Evolutionary conservation across 2,888 invertebrate genomes (phyloP), one percentile per base, ranked within the genome.

Genomic region (Drosophila nr. perissopoda): DNA sequence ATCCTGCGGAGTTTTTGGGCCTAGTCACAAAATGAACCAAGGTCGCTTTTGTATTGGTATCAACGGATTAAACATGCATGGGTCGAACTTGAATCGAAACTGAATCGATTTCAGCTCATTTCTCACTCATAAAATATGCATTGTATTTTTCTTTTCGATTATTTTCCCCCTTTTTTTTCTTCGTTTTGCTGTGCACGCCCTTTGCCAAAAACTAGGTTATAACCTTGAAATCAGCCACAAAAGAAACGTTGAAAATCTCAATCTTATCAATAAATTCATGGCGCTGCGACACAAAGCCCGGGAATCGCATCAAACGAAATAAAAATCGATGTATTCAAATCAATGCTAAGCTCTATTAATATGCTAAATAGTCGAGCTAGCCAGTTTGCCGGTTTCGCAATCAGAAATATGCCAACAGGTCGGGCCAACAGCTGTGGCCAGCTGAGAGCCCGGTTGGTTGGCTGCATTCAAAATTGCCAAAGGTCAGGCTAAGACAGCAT

Each of bases 141-240:
- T 81, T 90, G 83, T 83, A 36, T 72, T 11, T 51, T 31, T 53
- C 13, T 27, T 4, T 16, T 25, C 4, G 25, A 46, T 46, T 25
- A 16, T 21, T 25, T 16, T 31, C 29, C 56, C 61, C 27, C 38
- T 36, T 46, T 51, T 51, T 36, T 56, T 57, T 48, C 21, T 5
- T 62, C 49, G 51, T 57, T 59, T 49, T 18, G 63, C 65, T 54
- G 82, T 54, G 51, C 68, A 68, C 79, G 33, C 89, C 84, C 77
- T 77, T 77, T 76, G 78, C 76, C 78, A 84, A 82, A 90, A 91
- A 84, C 82, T 88, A 70, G 87, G 87, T 91, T 88, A 89, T 85
- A 88, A 89, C 87, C 87, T 88, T 88, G 87, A 88, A 91, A 88
- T 64, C 38, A 8, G 11, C 53, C 54, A 84, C 87, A 85, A 88